These are phyloP conservation scores for Lytechinus variegatus DNA, from an alignment of 35 echinoderm and acorn worm species.

Conservation along the genomic window DNA sequence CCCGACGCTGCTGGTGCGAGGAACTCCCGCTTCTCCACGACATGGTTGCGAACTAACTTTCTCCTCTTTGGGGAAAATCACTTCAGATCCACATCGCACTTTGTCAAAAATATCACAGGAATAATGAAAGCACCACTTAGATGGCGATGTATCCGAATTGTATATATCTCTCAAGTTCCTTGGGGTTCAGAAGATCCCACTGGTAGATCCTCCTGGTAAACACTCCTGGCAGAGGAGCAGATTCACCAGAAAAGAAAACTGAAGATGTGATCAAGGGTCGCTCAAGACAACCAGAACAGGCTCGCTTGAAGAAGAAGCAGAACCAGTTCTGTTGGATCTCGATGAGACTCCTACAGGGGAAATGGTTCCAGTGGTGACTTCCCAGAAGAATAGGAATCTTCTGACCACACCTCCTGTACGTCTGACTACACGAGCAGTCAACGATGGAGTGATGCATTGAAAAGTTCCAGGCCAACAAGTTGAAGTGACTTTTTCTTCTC, in stretches of 20 bases:
- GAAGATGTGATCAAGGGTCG: background rate
- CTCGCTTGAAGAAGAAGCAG: background rate
- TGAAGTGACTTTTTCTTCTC: background rate
- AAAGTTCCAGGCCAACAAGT: background rate
- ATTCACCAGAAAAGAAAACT: background rate
- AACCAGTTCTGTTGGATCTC: background rate
- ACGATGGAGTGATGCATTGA: background rate
- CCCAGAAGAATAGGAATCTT: background rate
- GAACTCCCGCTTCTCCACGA: background rate
- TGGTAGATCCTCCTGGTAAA: background rate
- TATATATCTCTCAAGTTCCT: background rate
- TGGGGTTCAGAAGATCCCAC: background rate
- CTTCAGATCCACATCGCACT: background rate
- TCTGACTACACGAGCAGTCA: background rate
- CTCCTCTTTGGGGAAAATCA: background rate
- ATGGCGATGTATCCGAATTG: background rate
- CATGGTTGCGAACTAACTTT: background rate
- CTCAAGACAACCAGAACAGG: background rate
- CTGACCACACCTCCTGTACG: conserved; percentile 7
- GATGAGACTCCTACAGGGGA: background rate
- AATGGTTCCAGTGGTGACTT: background rate
- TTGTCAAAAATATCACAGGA: background rate
- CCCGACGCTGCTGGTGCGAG: background rate
- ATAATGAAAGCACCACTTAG: background rate
- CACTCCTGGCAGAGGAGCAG: background rate